These are phyloP conservation scores for Rotaria macrura DNA, from an alignment of 2,888 invertebrate genomes.

Conservation along the genomic window DNA sequence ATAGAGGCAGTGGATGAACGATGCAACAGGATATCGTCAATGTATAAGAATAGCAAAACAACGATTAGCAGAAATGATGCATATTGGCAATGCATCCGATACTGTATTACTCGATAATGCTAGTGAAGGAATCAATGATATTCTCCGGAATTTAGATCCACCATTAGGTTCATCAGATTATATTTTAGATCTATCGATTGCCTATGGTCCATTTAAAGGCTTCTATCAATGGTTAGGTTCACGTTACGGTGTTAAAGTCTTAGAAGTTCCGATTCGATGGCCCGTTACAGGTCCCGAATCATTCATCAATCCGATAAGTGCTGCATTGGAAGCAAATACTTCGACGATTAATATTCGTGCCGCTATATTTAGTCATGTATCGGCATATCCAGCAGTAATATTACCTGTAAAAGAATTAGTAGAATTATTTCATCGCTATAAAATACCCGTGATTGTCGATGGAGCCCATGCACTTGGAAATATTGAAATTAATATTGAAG, in stretches of 20 bases:
- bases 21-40: neutral
- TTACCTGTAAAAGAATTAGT: conserved; percentile 41
- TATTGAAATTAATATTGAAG: conserved; percentile 38
- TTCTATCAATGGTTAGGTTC: conserved; percentile 1
- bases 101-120: neutral
- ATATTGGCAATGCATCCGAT: neutral
- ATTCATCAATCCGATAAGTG: neutral
- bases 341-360: neutral
- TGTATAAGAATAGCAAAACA: neutral
- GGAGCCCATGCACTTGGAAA: conserved; percentile 46
- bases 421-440: conserved; percentile 39
- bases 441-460: conserved; percentile 41
- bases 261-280: neutral
- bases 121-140: neutral
- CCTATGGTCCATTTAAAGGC: neutral
- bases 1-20: neutral
- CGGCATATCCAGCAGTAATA: conserved; percentile 36
- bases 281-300: neutral
- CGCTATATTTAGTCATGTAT: neutral
- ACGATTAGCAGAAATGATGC: neutral
- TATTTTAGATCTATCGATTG: neutral
- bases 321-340: neutral
- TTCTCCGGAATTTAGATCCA: neutral
- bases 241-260: neutral
- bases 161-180: neutral